Evolutionary conservation across 64 coral and sea anemone species (phyloP).

Genomic region (Astreopora myriophthalma): DNA sequence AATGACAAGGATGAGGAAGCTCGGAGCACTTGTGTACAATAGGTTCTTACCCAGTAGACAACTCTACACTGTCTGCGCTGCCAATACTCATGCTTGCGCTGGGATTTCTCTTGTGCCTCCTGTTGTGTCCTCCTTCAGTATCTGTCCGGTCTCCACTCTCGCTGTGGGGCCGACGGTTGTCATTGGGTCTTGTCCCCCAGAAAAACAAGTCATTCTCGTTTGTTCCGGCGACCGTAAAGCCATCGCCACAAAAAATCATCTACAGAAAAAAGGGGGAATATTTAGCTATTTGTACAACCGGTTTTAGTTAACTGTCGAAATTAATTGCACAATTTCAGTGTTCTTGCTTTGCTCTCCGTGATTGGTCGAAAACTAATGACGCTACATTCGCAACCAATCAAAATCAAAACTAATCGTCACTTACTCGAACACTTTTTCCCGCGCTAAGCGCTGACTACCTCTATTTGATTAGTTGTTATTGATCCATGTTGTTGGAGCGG

Average conservation of each 20-base stretch:
- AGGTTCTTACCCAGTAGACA: constrained; percentile 30
- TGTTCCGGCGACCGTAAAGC: constrained; percentile 88
- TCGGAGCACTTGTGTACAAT: neutral
- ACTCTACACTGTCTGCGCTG: constrained; percentile 68
- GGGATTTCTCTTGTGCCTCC: constrained; percentile 78
- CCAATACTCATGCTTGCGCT: constrained; percentile 86
- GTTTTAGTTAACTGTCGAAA: no score
- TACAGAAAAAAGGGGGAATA: constrained; percentile 1
- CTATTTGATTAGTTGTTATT: no score
- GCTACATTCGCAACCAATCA: no score
- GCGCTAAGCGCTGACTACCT: no score
- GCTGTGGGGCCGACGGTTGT: constrained; percentile 4
- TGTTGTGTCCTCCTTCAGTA: constrained; percentile 40
- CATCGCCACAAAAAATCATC: constrained; percentile 95
- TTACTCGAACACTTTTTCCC: neutral
- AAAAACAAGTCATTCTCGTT: constrained; percentile 93
- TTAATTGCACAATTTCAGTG: no score
- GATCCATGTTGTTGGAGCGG: no score
- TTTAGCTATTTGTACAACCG: no score
- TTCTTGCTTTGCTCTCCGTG: no score
- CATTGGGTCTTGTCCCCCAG: constrained; percentile 73
- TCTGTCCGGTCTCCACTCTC: constrained; percentile 82
- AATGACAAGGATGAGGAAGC: no score
- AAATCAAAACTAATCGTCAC: no score
- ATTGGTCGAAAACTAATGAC: no score